Conservation (phyloP, 2,113 vertebrate species). For the Murina feae region DNA sequence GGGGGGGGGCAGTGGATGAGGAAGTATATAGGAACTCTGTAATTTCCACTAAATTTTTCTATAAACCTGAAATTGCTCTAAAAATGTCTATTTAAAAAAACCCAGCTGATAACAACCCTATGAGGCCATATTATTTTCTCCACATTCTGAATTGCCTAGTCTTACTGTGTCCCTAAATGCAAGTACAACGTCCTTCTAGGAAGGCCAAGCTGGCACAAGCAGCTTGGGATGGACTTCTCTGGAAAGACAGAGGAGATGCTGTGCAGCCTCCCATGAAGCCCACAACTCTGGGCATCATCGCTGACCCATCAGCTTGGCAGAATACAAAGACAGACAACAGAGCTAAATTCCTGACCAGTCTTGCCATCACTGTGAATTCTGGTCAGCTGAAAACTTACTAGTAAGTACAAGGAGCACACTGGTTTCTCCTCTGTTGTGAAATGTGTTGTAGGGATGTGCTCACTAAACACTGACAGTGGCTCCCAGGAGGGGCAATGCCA, state of each 20-base stretch:
- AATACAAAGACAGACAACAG: background rate
- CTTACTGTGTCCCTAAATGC: background rate
- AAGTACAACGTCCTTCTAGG: background rate
- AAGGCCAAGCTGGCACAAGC: background rate
- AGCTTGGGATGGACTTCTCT: background rate
- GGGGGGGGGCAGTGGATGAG: background rate
- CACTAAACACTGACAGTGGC: background rate
- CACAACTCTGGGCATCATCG: background rate
- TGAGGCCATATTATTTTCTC: background rate
- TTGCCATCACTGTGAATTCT: background rate
- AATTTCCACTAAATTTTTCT: background rate
- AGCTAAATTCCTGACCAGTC: background rate
- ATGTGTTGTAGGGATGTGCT: background rate
- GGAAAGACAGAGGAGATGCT: background rate
- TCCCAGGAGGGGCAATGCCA: background rate
- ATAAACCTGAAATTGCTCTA: background rate
- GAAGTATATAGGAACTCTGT: background rate
- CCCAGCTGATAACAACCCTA: background rate
- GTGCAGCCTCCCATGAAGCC: background rate
- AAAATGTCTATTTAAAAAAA: background rate
- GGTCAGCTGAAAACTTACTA: background rate
- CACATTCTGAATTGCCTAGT: background rate
- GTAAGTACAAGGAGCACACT: background rate
- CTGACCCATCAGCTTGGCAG: too few relatives aligned
- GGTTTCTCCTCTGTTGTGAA: background rate